phyloP scores from a whole-genome alignment of 2,797 vertebrate species.

The Eulemur albifrons region DNA sequence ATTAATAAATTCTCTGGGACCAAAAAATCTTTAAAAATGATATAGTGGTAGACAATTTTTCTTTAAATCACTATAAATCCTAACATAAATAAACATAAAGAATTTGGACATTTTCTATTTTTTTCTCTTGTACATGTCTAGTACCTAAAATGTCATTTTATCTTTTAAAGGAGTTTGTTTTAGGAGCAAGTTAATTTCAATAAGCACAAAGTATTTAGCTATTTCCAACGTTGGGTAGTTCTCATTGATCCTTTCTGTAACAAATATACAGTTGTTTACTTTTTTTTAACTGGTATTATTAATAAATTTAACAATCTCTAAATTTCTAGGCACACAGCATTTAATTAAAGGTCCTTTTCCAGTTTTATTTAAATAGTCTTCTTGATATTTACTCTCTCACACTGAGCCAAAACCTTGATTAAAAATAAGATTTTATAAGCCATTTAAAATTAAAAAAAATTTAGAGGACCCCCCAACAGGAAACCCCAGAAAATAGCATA shows the following conservation, averaged over 20 bases:
- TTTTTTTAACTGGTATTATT: neutral
- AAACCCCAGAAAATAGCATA: neutral
- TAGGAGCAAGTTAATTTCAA: conserved; percentile 6
- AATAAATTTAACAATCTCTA: neutral
- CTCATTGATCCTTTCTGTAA: neutral
- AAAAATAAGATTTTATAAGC: conserved; percentile 16
- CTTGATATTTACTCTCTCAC: conserved; percentile 8
- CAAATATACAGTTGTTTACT: neutral
- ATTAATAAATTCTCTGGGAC: neutral
- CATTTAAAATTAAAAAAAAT: neutral
- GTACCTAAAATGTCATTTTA: neutral
- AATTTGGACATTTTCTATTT: neutral
- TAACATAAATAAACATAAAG: neutral
- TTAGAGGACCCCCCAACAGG: neutral
- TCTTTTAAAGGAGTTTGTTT: neutral
- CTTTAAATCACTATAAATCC: neutral
- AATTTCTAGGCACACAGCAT: neutral
- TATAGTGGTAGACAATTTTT: neutral
- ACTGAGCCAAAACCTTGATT: conserved; percentile 14
- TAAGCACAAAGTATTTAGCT: neutral
- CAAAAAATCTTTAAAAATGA: neutral
- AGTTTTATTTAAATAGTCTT: conserved; percentile 11
- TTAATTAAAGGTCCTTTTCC: conserved; percentile 22
- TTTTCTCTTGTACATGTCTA: neutral
- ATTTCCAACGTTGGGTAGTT: neutral